Evolutionary conservation across 2,113 vertebrate genomes (phyloP).

Genomic region (Scomber japonicus): DNA sequence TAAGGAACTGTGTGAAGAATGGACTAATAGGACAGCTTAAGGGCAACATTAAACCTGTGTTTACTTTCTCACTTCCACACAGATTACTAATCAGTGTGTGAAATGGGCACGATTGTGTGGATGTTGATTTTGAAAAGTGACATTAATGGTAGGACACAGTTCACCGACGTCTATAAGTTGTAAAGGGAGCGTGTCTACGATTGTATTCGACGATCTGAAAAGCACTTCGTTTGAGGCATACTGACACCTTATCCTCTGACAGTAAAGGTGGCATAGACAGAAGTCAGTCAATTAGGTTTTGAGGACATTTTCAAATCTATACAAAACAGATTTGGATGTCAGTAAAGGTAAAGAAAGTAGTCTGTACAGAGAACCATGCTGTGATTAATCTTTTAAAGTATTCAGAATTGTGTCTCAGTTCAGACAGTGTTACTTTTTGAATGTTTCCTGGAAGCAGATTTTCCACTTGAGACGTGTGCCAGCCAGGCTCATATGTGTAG

Average conservation of each 20-base stretch:
- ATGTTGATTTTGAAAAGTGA: neutral
- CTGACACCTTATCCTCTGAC: slow-evolving; percentile 15
- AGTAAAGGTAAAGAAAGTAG: neutral
- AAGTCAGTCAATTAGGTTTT: slow-evolving; percentile 21
- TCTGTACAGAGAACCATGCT: slow-evolving; percentile 40
- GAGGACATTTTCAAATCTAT: slow-evolving; percentile 62
- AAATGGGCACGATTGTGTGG: neutral
- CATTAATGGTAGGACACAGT: neutral
- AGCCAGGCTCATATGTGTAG: slow-evolving; percentile 38
- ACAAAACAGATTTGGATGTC: slow-evolving; percentile 55
- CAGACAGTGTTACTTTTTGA: slow-evolving; percentile 47
- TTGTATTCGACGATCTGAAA: too few relatives aligned
- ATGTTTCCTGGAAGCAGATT: slow-evolving; percentile 43
- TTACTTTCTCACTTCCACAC: neutral
- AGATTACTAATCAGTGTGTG: too few relatives aligned
- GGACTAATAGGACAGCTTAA: neutral
- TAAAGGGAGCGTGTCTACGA: neutral
- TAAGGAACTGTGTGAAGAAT: neutral
- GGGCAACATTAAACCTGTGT: neutral
- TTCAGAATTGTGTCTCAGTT: neutral
- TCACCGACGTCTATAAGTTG: neutral
- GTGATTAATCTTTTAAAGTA: slow-evolving; percentile 43
- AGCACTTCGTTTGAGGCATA: neutral
- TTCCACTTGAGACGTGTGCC: slow-evolving; percentile 21
- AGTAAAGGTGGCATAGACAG: neutral